Evolutionary conservation across 2,888 invertebrate species (phyloP).

Genomic region (Drosophila ustulata): DNA sequence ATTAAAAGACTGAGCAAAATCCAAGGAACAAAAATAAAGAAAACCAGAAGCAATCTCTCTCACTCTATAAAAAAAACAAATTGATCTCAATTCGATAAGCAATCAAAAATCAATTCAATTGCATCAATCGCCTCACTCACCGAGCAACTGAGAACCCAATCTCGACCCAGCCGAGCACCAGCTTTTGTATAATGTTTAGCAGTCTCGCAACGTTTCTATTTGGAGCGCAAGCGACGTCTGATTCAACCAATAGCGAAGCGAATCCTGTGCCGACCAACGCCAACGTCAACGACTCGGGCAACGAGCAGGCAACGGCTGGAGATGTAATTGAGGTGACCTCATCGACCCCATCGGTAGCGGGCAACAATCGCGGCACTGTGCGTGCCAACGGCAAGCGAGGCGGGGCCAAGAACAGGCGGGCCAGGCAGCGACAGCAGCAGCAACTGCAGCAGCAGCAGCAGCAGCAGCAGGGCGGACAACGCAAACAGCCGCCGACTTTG

Average conservation of each 20-base stretch:
- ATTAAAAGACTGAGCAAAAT: constrained; percentile 73
- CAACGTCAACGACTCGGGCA: constrained; percentile 42
- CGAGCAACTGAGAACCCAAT: constrained; percentile 10
- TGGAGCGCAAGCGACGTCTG: constrained; percentile 84
- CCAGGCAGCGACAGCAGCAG: constrained; percentile 51
- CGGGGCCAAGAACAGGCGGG: constrained; percentile 53
- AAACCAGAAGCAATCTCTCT: constrained; percentile 65
- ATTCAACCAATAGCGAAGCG: constrained; percentile 57
- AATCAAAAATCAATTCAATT: constrained; percentile 36
- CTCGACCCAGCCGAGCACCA: constrained; percentile 31
- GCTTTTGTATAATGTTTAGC: constrained; percentile 86
- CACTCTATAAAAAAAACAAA: constrained; percentile 23
- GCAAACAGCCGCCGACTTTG: constrained; percentile 64
- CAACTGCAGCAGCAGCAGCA: constrained; percentile 39
- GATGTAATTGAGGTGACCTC: constrained; percentile 81
- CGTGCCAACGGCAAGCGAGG: constrained; percentile 52
- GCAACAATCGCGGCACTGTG: constrained; percentile 56
- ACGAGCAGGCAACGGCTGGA: constrained; percentile 52
- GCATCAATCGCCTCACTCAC: constrained; percentile 27
- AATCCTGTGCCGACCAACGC: constrained; percentile 47
- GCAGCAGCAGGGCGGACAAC: constrained; percentile 50
- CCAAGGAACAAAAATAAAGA: constrained; percentile 47
- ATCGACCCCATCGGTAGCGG: constrained; percentile 82
- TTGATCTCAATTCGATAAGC: constrained; percentile 69
- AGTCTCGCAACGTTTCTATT: constrained; percentile 87